Percentiles rank a stretch among this genome's conserved stretches.
Conservation (phyloP, 2,113 vertebrate genomes). For the Coreoperca whiteheadi region DNA sequence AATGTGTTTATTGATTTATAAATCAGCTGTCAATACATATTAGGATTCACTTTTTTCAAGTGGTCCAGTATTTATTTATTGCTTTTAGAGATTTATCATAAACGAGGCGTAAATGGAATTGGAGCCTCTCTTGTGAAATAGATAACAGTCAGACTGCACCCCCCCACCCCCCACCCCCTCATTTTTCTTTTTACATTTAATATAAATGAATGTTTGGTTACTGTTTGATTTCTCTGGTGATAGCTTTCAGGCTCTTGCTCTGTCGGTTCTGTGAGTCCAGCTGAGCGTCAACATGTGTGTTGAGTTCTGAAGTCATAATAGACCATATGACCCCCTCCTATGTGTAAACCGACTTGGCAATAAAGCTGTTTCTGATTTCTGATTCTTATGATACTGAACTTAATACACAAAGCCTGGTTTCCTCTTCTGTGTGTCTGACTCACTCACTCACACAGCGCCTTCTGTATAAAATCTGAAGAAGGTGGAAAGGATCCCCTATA, state of each 20-base stretch:
- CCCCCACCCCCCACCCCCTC: no score
- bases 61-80: not conserved
- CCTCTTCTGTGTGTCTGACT: constrained; percentile 7
- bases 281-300: constrained; percentile 17
- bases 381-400: no score
- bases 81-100: constrained; percentile 1
- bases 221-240: constrained; percentile 1
- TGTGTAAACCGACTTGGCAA: no score
- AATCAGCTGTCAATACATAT: constrained; percentile 7
- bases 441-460: not conserved
- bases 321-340: no score
- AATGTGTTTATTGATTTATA: not conserved
- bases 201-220: not conserved
- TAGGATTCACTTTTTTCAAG: not conserved
- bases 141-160: not conserved
- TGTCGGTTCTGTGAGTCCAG: constrained; percentile 6
- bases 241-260: not conserved
- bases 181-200: not conserved
- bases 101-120: not conserved
- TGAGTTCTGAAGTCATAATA: constrained; percentile 27
- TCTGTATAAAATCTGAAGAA: constrained; percentile 2
- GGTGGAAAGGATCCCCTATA: not conserved
- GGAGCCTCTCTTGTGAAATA: constrained; percentile 4
- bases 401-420: constrained; percentile 3
- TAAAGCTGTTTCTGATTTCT: no score